Conservation (phyloP, 2,888 invertebrate species). For the Dynastes grantii region DNA sequence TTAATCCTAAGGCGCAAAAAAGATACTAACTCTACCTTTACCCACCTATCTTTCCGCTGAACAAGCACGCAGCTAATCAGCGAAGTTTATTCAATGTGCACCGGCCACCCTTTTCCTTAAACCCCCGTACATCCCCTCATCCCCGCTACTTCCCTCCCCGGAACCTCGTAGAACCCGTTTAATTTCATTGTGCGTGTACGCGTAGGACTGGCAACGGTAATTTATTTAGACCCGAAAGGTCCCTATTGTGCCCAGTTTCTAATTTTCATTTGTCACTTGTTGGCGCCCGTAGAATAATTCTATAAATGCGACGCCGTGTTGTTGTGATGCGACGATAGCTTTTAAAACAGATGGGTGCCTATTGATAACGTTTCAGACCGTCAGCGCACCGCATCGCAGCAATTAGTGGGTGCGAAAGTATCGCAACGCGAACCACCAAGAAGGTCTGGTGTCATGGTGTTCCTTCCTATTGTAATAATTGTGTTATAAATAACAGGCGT, state of each 20-base stretch:
- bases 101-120: too few species aligned
- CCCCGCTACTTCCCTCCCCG: background rate
- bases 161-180: background rate
- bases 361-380: background rate
- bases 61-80: slow-evolving; percentile 3
- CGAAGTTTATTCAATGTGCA: slow-evolving; percentile 8
- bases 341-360: background rate
- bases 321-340: background rate
- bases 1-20: background rate
- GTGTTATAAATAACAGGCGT: background rate
- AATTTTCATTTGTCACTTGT: slow-evolving; percentile 39
- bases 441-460: background rate
- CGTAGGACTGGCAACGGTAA: background rate
- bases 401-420: too few species aligned
- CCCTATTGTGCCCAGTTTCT: slow-evolving; percentile 5
- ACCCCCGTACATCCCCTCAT: too few species aligned
- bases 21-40: slow-evolving; percentile 12
- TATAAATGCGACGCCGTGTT: slow-evolving; percentile 1
- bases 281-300: slow-evolving; percentile 3
- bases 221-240: slow-evolving; percentile 22
- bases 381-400: too few species aligned
- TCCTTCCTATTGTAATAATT: slow-evolving; percentile 6
- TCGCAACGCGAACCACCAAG: too few species aligned
- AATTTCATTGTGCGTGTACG: slow-evolving; percentile 23
- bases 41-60: background rate